Evolutionary conservation across 2,113 vertebrate genomes (phyloP), one percentile per base, ranked within the genome.

Genomic region (Nothoprocta perdicaria): DNA sequence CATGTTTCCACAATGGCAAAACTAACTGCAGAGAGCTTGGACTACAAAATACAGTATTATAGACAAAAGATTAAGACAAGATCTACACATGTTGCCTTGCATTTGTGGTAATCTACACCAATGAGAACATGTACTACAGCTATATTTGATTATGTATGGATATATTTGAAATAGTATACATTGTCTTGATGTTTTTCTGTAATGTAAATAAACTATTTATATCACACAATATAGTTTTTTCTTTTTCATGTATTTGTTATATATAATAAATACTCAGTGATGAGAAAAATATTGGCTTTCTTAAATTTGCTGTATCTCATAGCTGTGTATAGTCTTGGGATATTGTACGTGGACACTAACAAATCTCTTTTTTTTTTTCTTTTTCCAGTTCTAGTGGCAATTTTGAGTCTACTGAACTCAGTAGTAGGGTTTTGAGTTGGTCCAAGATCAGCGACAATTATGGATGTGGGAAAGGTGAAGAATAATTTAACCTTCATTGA

Each of bases 121-220:
- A 98, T 98, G 98, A 98, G 98, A 99, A 98, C 98, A 98, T 98
- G 98, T 99, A 98, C 98, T 97, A 98, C 97, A 98, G 98, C 98
- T 99, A 98, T 98, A 98, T 99, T 99, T 98, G 98, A 98, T 99
- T 99, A 99, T 98, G 98, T 98, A 98, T 99, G 98, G 98, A 99
- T 99, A 99, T 99, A 99, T 99, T 99, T 99, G 98, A 99, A 99
- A 98, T 99, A 99, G 99, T 99, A 99, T 98, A 99, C 98, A 98
- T 99, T 99, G 99, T 99, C 98, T 99, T 99, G 99, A 99, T 99
- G 98, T 99, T 99, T 99, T 99, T 99, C 99, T 99, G 99, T 99
- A 99, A 99, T 99, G 99, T 99, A 99, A 99, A 99, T 99, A 99
- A 99, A 99, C 99, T 99, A 99, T 99, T 99, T 99, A 99, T 99